Evolutionary conservation across 2,113 vertebrate species (phyloP).

Genomic region (Opisthocomus hoazin): DNA sequence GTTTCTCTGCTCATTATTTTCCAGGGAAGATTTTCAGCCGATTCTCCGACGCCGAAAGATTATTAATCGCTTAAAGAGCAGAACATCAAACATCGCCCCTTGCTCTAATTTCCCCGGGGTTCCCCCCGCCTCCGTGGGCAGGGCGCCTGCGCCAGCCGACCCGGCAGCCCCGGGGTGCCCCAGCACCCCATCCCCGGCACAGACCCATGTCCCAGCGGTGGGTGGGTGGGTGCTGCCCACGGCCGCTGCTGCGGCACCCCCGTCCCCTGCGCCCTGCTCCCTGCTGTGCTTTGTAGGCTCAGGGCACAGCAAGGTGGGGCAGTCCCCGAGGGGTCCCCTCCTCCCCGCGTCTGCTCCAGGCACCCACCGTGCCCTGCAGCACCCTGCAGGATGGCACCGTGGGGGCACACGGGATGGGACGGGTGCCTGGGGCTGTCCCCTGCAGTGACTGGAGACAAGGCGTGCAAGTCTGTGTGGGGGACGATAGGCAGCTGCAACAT

Average conservation of each 20-base stretch:
- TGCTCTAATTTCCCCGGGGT: conserved; percentile 60
- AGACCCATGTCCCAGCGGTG: not conserved
- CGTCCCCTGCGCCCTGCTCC: not conserved
- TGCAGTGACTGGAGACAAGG: not conserved
- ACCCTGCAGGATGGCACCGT: accelerated
- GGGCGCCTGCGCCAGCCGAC: not conserved
- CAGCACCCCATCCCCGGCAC: not conserved
- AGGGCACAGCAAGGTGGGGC: not conserved
- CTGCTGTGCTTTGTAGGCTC: not conserved
- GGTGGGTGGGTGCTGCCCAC: not conserved
- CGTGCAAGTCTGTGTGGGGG: not conserved
- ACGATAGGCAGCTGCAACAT: not conserved
- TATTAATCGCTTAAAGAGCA: conserved; percentile 79
- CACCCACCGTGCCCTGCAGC: not conserved
- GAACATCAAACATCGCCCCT: conserved; percentile 71
- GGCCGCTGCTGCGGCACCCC: not conserved
- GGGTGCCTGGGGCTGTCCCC: not conserved
- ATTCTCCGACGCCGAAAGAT: conserved; percentile 68
- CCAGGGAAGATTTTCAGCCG: conserved; percentile 73
- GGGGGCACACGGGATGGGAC: accelerated
- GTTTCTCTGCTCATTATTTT: conserved; percentile 81
- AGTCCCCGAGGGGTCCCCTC: not conserved
- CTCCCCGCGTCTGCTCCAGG: not conserved
- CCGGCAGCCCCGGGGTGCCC: not conserved
- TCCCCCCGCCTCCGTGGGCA: not conserved